Evolutionary conservation across 1,140 invertebrate genomes (phyloP), one percentile per base, ranked within the genome.

Genomic region (Cotesia chilonis): DNA sequence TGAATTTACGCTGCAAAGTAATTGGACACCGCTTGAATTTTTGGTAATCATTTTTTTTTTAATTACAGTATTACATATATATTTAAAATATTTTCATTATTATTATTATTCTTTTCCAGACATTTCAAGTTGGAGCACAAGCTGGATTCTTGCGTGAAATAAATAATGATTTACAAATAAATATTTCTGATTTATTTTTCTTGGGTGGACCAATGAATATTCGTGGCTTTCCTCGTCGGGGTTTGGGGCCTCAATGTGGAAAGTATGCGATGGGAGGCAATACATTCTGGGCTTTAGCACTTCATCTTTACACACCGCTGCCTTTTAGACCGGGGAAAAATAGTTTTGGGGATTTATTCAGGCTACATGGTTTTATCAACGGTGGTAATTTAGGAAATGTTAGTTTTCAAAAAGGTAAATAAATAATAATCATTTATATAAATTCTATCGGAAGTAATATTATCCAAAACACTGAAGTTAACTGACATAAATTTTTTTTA

Each of bases 121-220:
- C 93, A 55, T 79, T 96, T 54, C 95, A 96, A 86, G 86, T 91
- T 37, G 89, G 90, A 20, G 82, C 94, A 35, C 90, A 91, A 71
- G 89, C 88, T 70, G 96, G 96, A 2, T 82, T 94, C 9, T 87
- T 97, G 63, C 85, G 89, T 79, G 84, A 90, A 79, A 85, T 92
- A 77, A 89, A 88, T 81, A 89, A 91, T 80, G 88, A 92, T 57
- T 89, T 91, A 82, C 84, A 87, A 76, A 86, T 90, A 71, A 88
- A 82, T 67, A 90, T 96, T 74, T 89, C 90, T 51, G 96, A 98
- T 84, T 89, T 91, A 74, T 96, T 96, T 88, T 96, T 93, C 83
- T 86, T 97, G 36, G 96, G 96, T 38, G 96, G 96, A 1, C 95
- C 96, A 0, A 84, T 95, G 54, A 92, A 92, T 71, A 77, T 97